phyloP scores from a whole-genome alignment of 2,888 invertebrate species.

The Orchesellides sinensis region DNA sequence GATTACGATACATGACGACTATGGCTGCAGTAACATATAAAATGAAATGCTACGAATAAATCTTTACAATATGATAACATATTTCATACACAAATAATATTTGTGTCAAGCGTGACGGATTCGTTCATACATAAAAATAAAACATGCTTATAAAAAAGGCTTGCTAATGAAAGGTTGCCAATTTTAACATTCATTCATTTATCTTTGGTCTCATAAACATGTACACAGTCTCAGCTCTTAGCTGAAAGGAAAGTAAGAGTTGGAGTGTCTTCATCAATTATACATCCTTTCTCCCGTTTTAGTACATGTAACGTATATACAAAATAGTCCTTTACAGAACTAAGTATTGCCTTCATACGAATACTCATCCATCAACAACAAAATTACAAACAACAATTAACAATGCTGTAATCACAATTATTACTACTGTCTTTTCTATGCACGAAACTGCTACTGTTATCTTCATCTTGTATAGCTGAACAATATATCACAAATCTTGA shows the following conservation, averaged over 20 bases:
- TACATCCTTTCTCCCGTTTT: slow-evolving; percentile 22
- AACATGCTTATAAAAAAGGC: neutral
- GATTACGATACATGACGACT: neutral
- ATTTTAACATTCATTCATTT: slow-evolving; percentile 45
- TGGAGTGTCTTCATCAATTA: slow-evolving; percentile 19
- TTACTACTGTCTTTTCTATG: slow-evolving; percentile 23
- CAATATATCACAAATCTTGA: neutral
- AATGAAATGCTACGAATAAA: neutral
- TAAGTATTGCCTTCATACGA: neutral
- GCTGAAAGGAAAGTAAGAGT: slow-evolving; percentile 40
- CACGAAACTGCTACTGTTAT: too few species aligned
- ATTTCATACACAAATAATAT: slow-evolving; percentile 20
- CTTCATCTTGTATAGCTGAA: slow-evolving; percentile 4
- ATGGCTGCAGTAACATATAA: neutral
- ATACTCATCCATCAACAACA: slow-evolving; percentile 12
- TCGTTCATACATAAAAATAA: slow-evolving; percentile 25
- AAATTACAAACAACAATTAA: slow-evolving; percentile 44
- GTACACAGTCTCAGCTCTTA: neutral
- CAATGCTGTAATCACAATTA: slow-evolving; percentile 42
- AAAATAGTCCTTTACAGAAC: neutral
- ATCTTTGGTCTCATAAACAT: too few species aligned
- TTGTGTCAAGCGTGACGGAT: slow-evolving; percentile 60
- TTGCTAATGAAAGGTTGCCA: slow-evolving; percentile 30
- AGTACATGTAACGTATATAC: neutral
- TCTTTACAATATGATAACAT: neutral